A percentile compares a stretch with the other conserved stretches of the same genome.
Conservation (phyloP, 2,113 vertebrate species). For the Cygnus atratus region DNA sequence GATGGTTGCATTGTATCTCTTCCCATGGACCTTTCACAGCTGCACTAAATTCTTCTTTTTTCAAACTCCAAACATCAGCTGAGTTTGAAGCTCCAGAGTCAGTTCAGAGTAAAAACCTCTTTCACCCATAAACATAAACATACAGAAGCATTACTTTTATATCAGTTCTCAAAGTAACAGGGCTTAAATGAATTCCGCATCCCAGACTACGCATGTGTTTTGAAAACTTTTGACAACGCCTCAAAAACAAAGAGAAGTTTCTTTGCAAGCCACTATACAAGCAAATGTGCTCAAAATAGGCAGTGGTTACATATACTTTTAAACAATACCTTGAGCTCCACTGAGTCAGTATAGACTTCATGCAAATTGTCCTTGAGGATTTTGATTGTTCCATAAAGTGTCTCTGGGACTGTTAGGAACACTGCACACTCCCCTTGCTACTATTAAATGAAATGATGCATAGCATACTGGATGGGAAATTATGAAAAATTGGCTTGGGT, state of each 20-base stretch:
- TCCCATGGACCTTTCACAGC: background rate
- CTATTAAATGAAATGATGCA: background rate
- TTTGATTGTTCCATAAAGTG: background rate
- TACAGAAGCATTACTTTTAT: background rate
- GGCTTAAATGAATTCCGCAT: background rate
- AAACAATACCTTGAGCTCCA: background rate
- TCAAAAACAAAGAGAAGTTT: background rate
- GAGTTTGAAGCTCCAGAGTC: background rate
- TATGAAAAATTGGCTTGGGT: background rate
- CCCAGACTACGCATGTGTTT: fast-evolving
- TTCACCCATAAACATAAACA: background rate
- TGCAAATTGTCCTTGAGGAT: slow-evolving; percentile 13
- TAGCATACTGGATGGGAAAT: background rate
- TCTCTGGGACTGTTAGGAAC: background rate
- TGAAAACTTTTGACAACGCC: background rate
- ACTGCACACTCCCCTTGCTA: background rate
- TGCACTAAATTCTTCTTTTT: background rate
- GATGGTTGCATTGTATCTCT: background rate
- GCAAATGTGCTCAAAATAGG: background rate
- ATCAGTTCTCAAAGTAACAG: background rate
- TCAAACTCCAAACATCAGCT: background rate
- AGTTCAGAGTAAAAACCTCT: background rate
- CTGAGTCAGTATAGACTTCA: background rate
- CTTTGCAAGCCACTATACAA: background rate
- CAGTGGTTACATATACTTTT: background rate